These are phyloP conservation scores for Zaprionus kolodkinae DNA, from an alignment of 1,140 invertebrate genomes.

Conservation along the genomic window DNA sequence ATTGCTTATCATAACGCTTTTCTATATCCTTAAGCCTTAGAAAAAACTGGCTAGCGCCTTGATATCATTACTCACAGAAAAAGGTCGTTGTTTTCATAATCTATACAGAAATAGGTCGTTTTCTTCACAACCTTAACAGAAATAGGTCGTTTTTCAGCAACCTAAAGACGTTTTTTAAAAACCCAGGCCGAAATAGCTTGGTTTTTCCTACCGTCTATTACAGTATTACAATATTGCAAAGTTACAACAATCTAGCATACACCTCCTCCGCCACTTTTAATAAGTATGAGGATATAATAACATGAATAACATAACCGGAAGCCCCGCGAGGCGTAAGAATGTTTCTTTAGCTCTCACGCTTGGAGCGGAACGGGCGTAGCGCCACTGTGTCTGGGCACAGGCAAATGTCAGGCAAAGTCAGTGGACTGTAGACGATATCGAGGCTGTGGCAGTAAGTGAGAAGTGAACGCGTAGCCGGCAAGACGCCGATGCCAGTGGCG, in stretches of 20 bases:
- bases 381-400: constrained; percentile 59
- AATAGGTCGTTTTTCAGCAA: no score
- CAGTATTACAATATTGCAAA: no score
- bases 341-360: constrained; percentile 14
- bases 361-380: constrained; percentile 30
- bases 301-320: constrained; percentile 7
- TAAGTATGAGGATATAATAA: neutral
- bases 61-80: no score
- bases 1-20: no score
- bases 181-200: no score
- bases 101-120: no score
- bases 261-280: neutral
- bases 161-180: no score
- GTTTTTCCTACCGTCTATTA: no score
- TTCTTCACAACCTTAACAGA: no score
- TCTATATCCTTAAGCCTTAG: no score
- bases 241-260: neutral
- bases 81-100: no score
- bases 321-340: constrained; percentile 25
- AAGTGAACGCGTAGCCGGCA: constrained; percentile 14
- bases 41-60: no score
- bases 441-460: constrained; percentile 4
- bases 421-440: constrained; percentile 36
- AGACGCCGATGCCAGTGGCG: constrained; percentile 23
- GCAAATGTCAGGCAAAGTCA: constrained; percentile 50